phyloP scores from a whole-genome alignment of 2,888 invertebrate genomes.

The Cryptosula pallasiana region DNA sequence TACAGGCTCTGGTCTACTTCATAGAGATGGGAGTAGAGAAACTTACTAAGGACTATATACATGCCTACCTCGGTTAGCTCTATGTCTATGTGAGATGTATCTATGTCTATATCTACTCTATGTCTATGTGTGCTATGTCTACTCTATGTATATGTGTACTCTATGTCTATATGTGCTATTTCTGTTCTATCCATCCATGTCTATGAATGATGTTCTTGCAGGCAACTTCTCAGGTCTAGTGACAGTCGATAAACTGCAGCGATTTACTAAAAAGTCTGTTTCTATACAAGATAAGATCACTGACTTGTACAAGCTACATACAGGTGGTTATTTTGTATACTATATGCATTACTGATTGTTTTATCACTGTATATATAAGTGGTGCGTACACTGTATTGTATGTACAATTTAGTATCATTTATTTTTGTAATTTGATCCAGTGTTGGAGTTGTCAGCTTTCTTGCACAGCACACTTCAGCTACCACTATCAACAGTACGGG shows the following conservation, averaged over 20 bases:
- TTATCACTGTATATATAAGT: not conserved
- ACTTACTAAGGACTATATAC: slow-evolving; percentile 14
- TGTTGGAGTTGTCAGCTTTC: slow-evolving; percentile 18
- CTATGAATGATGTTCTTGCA: not conserved
- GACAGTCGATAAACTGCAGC: not conserved
- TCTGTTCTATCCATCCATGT: no score
- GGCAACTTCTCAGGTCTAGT: slow-evolving; percentile 3
- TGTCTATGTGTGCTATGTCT: no score
- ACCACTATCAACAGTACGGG: not conserved
- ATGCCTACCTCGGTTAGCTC: slow-evolving; percentile 12
- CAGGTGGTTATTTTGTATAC: not conserved
- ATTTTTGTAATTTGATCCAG: no score
- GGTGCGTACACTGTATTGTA: no score
- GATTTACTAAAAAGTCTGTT: not conserved
- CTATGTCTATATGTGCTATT: no score
- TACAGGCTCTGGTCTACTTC: slow-evolving; percentile 3
- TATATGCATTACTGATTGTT: not conserved
- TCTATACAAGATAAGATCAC: not conserved
- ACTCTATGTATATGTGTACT: no score
- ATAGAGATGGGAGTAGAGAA: slow-evolving; percentile 17
- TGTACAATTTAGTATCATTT: no score
- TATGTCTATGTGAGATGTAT: no score
- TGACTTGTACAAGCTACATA: slow-evolving; percentile 19
- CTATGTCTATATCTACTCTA: no score
- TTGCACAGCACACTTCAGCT: not conserved